phyloP scores from a whole-genome alignment of 2,888 invertebrate species.

The Apodemia zela region DNA sequence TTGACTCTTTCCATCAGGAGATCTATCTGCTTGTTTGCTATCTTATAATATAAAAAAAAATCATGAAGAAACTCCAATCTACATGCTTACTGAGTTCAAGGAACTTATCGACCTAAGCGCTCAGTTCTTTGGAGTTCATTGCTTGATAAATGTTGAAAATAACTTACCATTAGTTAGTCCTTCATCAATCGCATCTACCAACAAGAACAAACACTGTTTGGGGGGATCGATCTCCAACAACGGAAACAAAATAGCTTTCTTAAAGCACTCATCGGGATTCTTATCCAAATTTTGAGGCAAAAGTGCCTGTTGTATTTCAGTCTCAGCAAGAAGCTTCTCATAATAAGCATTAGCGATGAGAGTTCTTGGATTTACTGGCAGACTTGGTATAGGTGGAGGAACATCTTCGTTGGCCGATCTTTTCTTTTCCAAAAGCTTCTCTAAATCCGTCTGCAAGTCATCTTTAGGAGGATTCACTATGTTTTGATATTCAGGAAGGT shows the following conservation, averaged over 20 bases:
- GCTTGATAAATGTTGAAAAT: background rate
- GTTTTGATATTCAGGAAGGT: constrained; percentile 66
- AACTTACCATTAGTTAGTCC: constrained; percentile 44
- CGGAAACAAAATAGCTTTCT: constrained; percentile 92
- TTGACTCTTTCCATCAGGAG: too few species aligned
- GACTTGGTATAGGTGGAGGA: constrained; percentile 71
- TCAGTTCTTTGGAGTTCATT: too few species aligned
- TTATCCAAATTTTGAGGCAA: constrained; percentile 90
- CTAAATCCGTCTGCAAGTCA: constrained; percentile 36
- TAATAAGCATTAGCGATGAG: constrained; percentile 88
- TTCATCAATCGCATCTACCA: constrained; percentile 97
- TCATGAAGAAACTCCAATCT: too few species aligned
- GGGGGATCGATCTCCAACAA: constrained; percentile 92
- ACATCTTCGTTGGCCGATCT: constrained; percentile 49
- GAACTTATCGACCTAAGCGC: too few species aligned
- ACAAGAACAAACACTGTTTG: constrained; percentile 89
- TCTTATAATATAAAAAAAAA: too few species aligned
- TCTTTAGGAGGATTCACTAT: constrained; percentile 42
- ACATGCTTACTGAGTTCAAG: too few species aligned
- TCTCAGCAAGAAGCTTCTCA: constrained; percentile 86
- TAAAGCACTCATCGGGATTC: constrained; percentile 95
- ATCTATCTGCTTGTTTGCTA: too few species aligned
- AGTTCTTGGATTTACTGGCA: constrained; percentile 70
- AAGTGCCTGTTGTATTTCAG: constrained; percentile 90
- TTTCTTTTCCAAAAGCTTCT: constrained; percentile 45